phyloP scores from a whole-genome alignment of 2,888 invertebrate species.

The Drosophila yooni region DNA sequence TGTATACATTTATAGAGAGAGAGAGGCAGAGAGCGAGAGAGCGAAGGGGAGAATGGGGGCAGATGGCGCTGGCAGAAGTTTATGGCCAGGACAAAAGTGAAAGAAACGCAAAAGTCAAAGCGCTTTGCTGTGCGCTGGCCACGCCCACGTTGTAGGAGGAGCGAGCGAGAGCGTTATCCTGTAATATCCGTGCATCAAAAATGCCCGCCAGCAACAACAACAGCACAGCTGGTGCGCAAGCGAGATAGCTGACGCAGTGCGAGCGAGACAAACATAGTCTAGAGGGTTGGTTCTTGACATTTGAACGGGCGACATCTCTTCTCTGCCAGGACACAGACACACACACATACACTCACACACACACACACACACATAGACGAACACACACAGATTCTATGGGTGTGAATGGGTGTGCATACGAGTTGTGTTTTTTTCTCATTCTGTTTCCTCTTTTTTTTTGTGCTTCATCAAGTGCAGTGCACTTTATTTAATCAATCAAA shows the following conservation, averaged over 20 bases:
- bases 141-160: slow-evolving; percentile 73
- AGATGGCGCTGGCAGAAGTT: slow-evolving; percentile 55
- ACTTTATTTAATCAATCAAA: slow-evolving; percentile 80
- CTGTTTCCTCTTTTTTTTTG: background rate
- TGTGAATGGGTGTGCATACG: slow-evolving; percentile 36
- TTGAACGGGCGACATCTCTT: slow-evolving; percentile 82
- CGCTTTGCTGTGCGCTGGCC: slow-evolving; percentile 71
- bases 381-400: background rate
- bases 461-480: slow-evolving; percentile 66
- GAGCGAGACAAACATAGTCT: slow-evolving; percentile 52
- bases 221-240: slow-evolving; percentile 31
- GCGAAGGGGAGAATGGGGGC: slow-evolving; percentile 11
- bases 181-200: slow-evolving; percentile 72
- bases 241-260: slow-evolving; percentile 31
- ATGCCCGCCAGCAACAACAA: slow-evolving; percentile 50
- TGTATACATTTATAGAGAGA: background rate
- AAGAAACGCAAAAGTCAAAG: slow-evolving; percentile 80
- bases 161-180: slow-evolving; percentile 71
- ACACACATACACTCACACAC: slow-evolving; percentile 16
- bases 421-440: slow-evolving; percentile 10
- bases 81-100: slow-evolving; percentile 75
- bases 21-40: slow-evolving; percentile 4
- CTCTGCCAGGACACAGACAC: slow-evolving; percentile 46
- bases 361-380: slow-evolving; percentile 17
- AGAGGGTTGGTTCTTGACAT: slow-evolving; percentile 83